Evolutionary conservation across 2,113 vertebrate species (phyloP).

Genomic region (Pseudopodoces humilis): DNA sequence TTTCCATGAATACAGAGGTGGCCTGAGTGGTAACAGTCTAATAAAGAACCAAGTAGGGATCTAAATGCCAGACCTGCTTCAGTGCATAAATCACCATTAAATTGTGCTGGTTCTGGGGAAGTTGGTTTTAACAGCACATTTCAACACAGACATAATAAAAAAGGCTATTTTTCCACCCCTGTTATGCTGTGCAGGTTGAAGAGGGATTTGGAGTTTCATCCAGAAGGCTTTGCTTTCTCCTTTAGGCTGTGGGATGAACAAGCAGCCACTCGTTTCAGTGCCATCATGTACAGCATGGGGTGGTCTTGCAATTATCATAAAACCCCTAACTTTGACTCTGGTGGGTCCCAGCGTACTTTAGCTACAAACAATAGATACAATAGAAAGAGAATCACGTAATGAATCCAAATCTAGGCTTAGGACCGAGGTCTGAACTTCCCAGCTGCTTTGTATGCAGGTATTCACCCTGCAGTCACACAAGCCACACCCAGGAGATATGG

Average conservation of each 20-base stretch:
- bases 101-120: background rate
- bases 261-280: background rate
- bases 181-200: background rate
- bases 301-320: background rate
- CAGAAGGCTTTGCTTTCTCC: background rate
- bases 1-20: background rate
- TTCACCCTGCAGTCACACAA: background rate
- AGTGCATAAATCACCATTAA: slow-evolving; percentile 18
- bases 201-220: background rate
- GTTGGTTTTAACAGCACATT: slow-evolving; percentile 38
- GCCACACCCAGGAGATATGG: background rate
- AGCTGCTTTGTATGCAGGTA: background rate
- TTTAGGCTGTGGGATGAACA: background rate
- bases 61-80: background rate
- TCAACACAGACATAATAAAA: background rate
- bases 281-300: background rate
- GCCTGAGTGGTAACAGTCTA: background rate
- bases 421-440: background rate
- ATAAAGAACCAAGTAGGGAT: background rate
- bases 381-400: background rate
- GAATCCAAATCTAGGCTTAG: background rate
- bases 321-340: background rate
- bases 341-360: background rate
- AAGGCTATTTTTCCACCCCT: background rate
- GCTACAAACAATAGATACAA: background rate